phyloP scores from a whole-genome alignment of 2,888 invertebrate species.

The Cheilosia vulpina region DNA sequence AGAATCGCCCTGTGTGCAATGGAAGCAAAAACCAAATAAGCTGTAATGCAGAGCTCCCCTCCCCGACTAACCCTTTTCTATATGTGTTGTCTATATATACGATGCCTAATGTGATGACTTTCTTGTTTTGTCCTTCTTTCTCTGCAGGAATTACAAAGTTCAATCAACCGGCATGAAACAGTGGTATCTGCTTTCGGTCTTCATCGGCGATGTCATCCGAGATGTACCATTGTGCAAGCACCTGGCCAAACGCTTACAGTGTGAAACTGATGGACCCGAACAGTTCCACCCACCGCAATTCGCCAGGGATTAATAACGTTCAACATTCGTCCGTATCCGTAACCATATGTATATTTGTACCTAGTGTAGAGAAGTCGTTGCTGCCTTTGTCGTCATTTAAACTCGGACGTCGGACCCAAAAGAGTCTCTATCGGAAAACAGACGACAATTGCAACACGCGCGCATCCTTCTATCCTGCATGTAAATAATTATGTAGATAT shows the following conservation, averaged over 20 bases:
- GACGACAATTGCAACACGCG: constrained; percentile 71
- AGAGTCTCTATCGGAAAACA: constrained; percentile 16
- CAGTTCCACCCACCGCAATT: constrained; percentile 78
- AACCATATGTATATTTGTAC: constrained; percentile 4
- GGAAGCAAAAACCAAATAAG: constrained; percentile 59
- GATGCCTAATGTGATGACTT: constrained; percentile 69
- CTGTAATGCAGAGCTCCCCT: constrained; percentile 30
- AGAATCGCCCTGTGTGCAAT: constrained; percentile 35
- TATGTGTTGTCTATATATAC: constrained; percentile 10
- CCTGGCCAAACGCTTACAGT: constrained; percentile 89
- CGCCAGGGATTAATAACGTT: constrained; percentile 70
- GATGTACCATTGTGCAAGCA: constrained; percentile 92
- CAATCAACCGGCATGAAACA: constrained; percentile 90
- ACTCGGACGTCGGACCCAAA: constrained; percentile 11
- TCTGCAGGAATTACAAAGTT: constrained; percentile 89
- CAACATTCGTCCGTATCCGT: constrained; percentile 37
- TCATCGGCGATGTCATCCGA: constrained; percentile 93
- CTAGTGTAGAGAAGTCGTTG: constrained; percentile 22
- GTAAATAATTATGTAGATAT: constrained; percentile 76
- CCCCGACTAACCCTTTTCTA: constrained; percentile 1
- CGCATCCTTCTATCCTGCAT: constrained; percentile 66
- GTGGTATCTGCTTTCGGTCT: constrained; percentile 93
- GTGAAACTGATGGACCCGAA: constrained; percentile 83
- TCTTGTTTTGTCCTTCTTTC: constrained; percentile 56
- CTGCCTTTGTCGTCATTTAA: constrained; percentile 46